These are phyloP conservation scores for Rhinogobius similis DNA, from an alignment of 2,113 vertebrate species.

Conservation along the genomic window DNA sequence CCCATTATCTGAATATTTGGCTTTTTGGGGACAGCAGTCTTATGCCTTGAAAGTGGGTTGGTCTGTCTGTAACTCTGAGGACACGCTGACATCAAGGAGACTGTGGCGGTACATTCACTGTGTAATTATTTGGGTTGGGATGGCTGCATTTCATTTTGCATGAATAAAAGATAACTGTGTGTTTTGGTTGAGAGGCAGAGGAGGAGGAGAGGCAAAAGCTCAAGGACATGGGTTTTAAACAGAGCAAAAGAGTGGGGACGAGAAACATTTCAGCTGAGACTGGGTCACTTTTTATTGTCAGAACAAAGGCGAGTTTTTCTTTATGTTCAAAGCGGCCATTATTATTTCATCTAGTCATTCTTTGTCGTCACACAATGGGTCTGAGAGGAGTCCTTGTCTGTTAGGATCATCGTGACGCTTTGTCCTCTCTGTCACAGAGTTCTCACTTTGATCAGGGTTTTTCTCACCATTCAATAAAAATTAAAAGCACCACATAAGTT, in stretches of 20 bases:
- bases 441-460: not conserved
- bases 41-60: not conserved
- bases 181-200: not conserved
- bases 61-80: not conserved
- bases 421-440: not conserved
- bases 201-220: constrained; percentile 10
- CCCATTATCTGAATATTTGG: not conserved
- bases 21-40: not conserved
- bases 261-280: constrained; percentile 33
- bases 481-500: not conserved
- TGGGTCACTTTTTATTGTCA: constrained; percentile 54
- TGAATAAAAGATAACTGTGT: not conserved
- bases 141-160: constrained; percentile 3
- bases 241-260: constrained; percentile 19
- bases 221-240: constrained; percentile 23
- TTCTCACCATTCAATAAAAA: not conserved
- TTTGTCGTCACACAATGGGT: constrained; percentile 42
- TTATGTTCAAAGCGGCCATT: constrained; percentile 4
- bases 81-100: not conserved
- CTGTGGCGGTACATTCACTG: not conserved
- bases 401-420: constrained; percentile 16
- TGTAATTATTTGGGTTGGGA: constrained; percentile 11
- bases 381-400: constrained; percentile 46
- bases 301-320: constrained; percentile 23
- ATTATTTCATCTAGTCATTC: constrained; percentile 18